Evolutionary conservation across 2,797 vertebrate species (phyloP), one percentile per base, ranked within the genome.

Genomic region (Tauraco hartlaubi): DNA sequence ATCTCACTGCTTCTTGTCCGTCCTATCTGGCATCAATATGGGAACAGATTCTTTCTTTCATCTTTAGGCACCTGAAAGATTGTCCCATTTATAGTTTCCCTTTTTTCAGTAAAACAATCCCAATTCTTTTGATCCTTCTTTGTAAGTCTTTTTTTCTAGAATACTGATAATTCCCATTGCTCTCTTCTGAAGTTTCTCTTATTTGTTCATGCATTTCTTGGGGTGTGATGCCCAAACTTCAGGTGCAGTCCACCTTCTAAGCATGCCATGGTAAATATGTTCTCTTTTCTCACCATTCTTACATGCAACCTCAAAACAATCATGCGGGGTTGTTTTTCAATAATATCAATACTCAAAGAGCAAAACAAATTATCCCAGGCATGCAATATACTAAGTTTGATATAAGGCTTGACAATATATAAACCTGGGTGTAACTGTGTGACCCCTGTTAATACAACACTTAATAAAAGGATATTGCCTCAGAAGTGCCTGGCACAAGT

Each of bases 401-500:
- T 75, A 43, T 4, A 81, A 78, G 16, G 44, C 25, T 51, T 58
- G 56, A 41, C 19, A 66, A 31, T 0, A 78, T 11, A 44, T 23
- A 66, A 66, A 72, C n/a, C 3, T 11, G 51, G 0, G 1, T 44
- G 12, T 58, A 84, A 67, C 21, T 11, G 8, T 23, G 31, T 46
- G 69, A 81, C 26, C 21, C 8, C 12, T 2, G 0, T 15, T 64
- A 82, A 75, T 11, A 25, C 7, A 75, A 21, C 28, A 33, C 55
- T 77, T 85, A 96, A 59, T 75, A 48, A 99, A 99, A 99, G 99
- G 99, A 99, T 99, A 99, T 99, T 99, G 99, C 96, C 98, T 99
- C 86, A 99, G 97, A 81, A 99, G 98, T 51, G 99, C 99, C 98
- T 99, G 99, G 95, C 99, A 99, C 97, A 99, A 98, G 97, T 99